A percentile compares a stretch with the other conserved stretches of the same genome.
phyloP scores from a whole-genome alignment of 2,797 vertebrate genomes.

The Gephyroberyx darwinii region DNA sequence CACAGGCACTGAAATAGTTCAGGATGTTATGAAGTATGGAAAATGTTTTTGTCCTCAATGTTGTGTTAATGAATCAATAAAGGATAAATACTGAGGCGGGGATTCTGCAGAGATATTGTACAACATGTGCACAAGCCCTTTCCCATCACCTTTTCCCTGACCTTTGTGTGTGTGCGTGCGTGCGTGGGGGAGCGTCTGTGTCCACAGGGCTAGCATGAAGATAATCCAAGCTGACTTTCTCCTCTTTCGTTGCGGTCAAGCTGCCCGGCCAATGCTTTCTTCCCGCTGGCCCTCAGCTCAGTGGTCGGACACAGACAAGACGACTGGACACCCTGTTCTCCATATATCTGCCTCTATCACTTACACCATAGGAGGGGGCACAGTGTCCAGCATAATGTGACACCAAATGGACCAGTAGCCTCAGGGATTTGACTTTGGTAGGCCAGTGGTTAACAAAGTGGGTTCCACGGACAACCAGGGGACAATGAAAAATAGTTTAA shows the following conservation, averaged over 20 bases:
- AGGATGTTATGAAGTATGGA: too few relatives aligned
- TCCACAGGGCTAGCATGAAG: conserved; percentile 49
- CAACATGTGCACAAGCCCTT: conserved; percentile 7
- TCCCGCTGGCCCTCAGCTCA: conserved; percentile 38
- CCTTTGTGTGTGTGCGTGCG: conserved; percentile 1
- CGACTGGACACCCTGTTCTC: conserved; percentile 37
- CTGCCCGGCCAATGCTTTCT: conserved; percentile 28
- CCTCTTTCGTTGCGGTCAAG: conserved; percentile 40
- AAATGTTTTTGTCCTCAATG: not conserved
- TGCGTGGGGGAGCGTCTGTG: not conserved
- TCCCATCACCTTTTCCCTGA: not conserved
- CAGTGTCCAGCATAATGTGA: conserved; percentile 23
- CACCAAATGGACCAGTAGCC: conserved; percentile 17
- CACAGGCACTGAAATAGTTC: too few relatives aligned
- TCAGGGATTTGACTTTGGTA: conserved; percentile 1
- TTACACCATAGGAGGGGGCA: conserved; percentile 22
- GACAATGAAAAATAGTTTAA: not conserved
- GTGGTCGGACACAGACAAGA: conserved; percentile 44
- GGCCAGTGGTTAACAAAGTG: too few relatives aligned
- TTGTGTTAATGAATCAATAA: conserved; percentile 24
- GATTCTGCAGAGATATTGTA: conserved; percentile 9
- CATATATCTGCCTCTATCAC: conserved; percentile 14
- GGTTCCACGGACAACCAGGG: too few relatives aligned
- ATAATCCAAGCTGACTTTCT: conserved; percentile 63
- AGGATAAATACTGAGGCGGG: conserved; percentile 15